phyloP scores from a whole-genome alignment of 2,888 invertebrate genomes.

The Tipula lateralis region DNA sequence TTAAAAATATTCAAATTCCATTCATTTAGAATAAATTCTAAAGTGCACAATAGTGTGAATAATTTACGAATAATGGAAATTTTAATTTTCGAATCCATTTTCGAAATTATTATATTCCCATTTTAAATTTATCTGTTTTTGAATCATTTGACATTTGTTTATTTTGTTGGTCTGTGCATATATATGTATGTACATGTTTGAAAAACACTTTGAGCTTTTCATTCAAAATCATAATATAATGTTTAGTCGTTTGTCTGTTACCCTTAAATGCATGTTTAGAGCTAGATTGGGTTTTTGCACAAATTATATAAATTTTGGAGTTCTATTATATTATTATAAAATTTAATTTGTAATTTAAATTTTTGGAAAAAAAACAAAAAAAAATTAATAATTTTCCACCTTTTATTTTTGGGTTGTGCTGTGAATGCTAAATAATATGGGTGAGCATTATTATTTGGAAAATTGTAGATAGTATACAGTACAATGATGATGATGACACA shows the following conservation, averaged over 20 bases:
- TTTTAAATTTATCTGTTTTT: constrained; percentile 19
- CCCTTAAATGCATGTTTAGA: neutral
- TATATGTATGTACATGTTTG: neutral
- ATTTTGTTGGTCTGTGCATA: neutral
- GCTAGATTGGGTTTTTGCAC: neutral
- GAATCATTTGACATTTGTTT: neutral
- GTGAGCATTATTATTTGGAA: neutral
- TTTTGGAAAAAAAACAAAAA: too few species aligned
- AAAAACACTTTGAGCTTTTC: neutral
- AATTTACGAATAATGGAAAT: constrained; percentile 6
- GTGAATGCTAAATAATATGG: neutral
- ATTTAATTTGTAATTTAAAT: neutral
- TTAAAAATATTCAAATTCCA: constrained; percentile 9
- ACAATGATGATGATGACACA: constrained; percentile 26
- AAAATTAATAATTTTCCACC: neutral
- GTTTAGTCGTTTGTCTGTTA: neutral
- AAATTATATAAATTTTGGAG: neutral
- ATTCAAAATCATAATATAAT: neutral
- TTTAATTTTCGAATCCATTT: neutral
- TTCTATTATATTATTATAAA: neutral
- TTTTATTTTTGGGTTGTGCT: neutral
- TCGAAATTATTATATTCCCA: neutral
- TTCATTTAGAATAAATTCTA: constrained; percentile 9
- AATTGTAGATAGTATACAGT: neutral
- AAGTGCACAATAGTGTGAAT: neutral